Evolutionary conservation across 1,140 invertebrate genomes (phyloP), one percentile per base, ranked within the genome.

Genomic region (Pseudoatta argentina): DNA sequence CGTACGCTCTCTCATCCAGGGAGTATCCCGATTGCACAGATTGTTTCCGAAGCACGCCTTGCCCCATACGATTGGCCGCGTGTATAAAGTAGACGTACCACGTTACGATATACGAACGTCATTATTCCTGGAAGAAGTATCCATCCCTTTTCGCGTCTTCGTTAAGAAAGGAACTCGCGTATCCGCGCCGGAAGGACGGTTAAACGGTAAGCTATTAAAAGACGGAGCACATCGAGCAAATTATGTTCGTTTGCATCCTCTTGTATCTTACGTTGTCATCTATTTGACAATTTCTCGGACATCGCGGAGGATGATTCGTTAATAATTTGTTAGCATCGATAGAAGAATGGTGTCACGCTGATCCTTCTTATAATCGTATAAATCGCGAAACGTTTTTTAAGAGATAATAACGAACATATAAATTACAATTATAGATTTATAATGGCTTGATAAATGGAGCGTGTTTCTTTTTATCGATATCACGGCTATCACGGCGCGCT

Each of bases 1-100:
- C 34, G 39, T 39, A 44, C 71, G 64, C 59, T 81, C 75, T 88
- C 86, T 82, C 85, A 87, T 77, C 82, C 66, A 48, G 63, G 69
- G 86, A 79, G 75, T 86, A 78, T 59, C 82, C 85, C 86, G 69
- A 76, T 72, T 83, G 81, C 81, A 30, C 69, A 85, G 90, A 90
- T 91, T 91, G 91, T 91, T 91, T 90, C 78, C 77, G 82, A 87
- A 89, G 87, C 85, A 67, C 79, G 75, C n/a, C 57, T 83, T 57
- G 18, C 72, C 67, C 77, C 63, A 24, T 75, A 63, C 66, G 77
- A 72, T 85, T 76, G 76, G 64, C 77, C 55, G 7, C 82, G 69
- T 53, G 61, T 85, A 64, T 85, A 51, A 69, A 69, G 51, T 67
- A 61, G 79, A 83, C 69, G 55, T 82, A 53, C 79, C 67, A 30